Base-by-base conservation (phyloP, 2,888 invertebrate species). In the Liodrosophila aerea region DNA sequence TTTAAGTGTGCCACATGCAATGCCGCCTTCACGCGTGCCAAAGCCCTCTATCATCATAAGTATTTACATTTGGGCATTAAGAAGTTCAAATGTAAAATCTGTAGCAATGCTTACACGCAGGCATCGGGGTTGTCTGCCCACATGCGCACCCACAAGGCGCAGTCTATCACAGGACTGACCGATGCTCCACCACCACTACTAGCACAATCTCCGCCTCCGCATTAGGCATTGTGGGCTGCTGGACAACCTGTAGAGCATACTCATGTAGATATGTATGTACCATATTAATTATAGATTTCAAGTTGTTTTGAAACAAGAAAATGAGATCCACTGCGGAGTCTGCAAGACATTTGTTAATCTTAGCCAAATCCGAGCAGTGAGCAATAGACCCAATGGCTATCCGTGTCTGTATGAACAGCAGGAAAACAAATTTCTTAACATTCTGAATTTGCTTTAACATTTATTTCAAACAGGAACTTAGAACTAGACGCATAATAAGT, bases 71-170 rank as follows among this genome's bases (percentile, higher is more conserved):
- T 84, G 37, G 84, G 70, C n/a, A 41, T 76, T 1, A 88, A 88
- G 44, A 81, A 88, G 50, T 83, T 90, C 85, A 80, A 90, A 74
- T 82, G 85, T 56, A 85, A 85, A 49, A 73, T 87, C 18, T 88
- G 88, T 13, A 80, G 77, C 2, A 87, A 87, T 49, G 81, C 87
- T 0, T 88, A 87, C 56, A 85, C 87, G 4, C 88, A 88, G 67
- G 77, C 83, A 45, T 87, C 88, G 12, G 90, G 90, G 1, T 64
- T 88, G 1, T 86, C 89, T 9, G 88, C 86, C 5, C 88, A 88
- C 62, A 88, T 88, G 88, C 83, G 88, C 4, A 49, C 49, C 9
- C 77, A 77, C 53, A 88, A 84, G 39, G 58, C 73, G 2, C 75
- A 84, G 47, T 39, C 51, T 5, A 12, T 44, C 16, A 62, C 41